Evolutionary conservation across 1,140 invertebrate genomes (phyloP), one percentile per base, ranked within the genome.

Genomic region (Gonioctena quinquepunctata): DNA sequence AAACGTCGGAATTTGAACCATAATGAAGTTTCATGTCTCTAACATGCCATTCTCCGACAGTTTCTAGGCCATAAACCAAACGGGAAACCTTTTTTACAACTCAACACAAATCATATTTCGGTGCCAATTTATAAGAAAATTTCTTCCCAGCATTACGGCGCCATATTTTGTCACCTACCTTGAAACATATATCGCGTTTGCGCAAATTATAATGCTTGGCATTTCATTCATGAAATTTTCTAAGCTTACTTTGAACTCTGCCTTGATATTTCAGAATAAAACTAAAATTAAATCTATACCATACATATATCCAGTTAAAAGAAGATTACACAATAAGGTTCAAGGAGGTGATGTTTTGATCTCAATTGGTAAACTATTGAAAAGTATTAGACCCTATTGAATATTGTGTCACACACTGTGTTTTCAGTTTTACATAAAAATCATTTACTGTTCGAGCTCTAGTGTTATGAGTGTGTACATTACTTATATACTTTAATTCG

Each of bases 51-150:
- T 50, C 56, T 13, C 72, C 72, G 6, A 54, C 49, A 42, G 8
- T 42, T n/a, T 42, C 54, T 54, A 27, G 48, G 26, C 48, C 26
- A 49, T 71, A 71, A 65, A 69, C 54, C 21, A 72, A 52, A 8
- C 19, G n/a, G 7, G 66, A 73, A 19, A 66, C 11, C 50, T 54
- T 63, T 22, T 70, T 64, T 33, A 23, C 11, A 23, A 76, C 61
- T 8, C 33, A 52, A 60, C 61, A 69, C 16, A 66, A 59, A 54
- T 74, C 54, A 54, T 66, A 72, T 61, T 72, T 74, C 7, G 72
- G 72, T 3, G 63, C 67, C 4, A 76, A 63, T 54, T 76, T 76
- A n/a, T 65, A 60, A 1, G 66, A 48, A 67, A 69, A 71, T 22
- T 69, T 62, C 8, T 69, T 73, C 1, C 23, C 6, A 2, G 64